A percentile compares a stretch with the other conserved stretches of the same genome.
phyloP scores from a whole-genome alignment of 2,888 invertebrate genomes.

The Drosophila kambysellisi region DNA sequence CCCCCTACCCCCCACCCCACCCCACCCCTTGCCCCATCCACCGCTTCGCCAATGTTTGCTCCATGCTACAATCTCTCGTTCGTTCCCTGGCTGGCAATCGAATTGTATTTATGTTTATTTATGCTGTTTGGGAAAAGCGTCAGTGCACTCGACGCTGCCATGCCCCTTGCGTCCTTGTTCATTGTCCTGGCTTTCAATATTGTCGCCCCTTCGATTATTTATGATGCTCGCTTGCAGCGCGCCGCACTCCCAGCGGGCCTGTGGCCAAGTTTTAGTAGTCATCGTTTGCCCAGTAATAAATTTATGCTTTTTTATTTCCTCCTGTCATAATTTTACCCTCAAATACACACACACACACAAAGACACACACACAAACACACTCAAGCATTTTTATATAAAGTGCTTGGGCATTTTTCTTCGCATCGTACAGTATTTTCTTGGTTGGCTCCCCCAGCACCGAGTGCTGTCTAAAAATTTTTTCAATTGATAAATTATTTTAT shows the following conservation, averaged over 20 bases:
- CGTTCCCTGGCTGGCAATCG: conserved; percentile 39
- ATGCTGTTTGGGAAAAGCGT: conserved; percentile 58
- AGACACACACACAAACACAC: conserved; percentile 46
- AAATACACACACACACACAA: conserved; percentile 60
- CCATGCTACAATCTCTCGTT: background rate
- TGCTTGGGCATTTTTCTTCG: conserved; percentile 68
- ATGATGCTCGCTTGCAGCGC: conserved; percentile 71
- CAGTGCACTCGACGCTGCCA: conserved; percentile 47
- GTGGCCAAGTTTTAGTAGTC: conserved; percentile 81
- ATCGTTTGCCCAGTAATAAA: conserved; percentile 79
- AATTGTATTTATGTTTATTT: conserved; percentile 65
- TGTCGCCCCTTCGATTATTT: conserved; percentile 81
- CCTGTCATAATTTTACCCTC: conserved; percentile 81
- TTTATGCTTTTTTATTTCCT: conserved; percentile 82
- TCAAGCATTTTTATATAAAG: conserved; percentile 49
- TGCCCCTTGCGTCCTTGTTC: conserved; percentile 24
- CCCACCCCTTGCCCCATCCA: background rate
- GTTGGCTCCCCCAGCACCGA: conserved; percentile 18
- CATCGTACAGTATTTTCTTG: conserved; percentile 40
- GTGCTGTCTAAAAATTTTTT: conserved; percentile 69
- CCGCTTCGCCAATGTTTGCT: background rate
- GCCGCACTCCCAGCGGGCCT: conserved; percentile 64
- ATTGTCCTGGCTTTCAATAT: conserved; percentile 74
- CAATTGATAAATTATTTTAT: conserved; percentile 82
- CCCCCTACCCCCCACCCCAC: background rate